Base-by-base conservation (phyloP, 2,797 vertebrate genomes). In the Trematomus bernacchii region DNA sequence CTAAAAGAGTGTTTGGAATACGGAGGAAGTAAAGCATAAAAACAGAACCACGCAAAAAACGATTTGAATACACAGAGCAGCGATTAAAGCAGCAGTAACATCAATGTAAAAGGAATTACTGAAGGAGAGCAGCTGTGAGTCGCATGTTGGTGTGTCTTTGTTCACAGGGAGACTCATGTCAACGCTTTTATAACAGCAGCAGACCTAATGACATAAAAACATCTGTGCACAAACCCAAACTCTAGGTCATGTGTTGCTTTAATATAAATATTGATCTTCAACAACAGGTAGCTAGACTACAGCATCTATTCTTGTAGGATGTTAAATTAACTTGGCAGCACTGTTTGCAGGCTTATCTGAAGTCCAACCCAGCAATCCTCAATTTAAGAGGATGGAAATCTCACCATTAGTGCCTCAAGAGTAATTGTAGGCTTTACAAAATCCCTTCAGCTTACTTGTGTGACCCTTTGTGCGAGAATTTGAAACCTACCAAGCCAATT, bases 401-500 rank as follows among this genome's bases (percentile, higher is more conserved):
- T 81, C 68, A 40, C 76, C 75, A 80, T 71, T 44, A 55, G 42
- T n/a, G 67, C 63, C 70, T 78, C 47, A 46, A 44, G 70, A 6
- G 63, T 85, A 85, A 87, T 76, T 80, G 83, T 62, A 74, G 57
- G 83, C 66, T 89, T 87, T 80, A 72, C 75, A 68, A 74, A 73
- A 85, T 80, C 76, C 84, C 69, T 40, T 73, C 66, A 71, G 85
- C 79, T 74, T 6, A 70, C 37, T 85, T 78, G 75, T 86, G 82
- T 89, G 86, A 80, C 71, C 53, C 71, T 75, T 18, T 55, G 61
- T 58, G 67, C 2, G 2, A 78, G 54, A 70, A 53, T 79, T n/a
- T 77, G 70, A 71, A 73, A 48, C 75, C 44, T 30, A 80, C 50
- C 73, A 42, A 76, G 74, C 67, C 87, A 73, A 87, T 92, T 90